phyloP scores from a whole-genome alignment of 2,797 vertebrate species.

The Orestias chungarensis region DNA sequence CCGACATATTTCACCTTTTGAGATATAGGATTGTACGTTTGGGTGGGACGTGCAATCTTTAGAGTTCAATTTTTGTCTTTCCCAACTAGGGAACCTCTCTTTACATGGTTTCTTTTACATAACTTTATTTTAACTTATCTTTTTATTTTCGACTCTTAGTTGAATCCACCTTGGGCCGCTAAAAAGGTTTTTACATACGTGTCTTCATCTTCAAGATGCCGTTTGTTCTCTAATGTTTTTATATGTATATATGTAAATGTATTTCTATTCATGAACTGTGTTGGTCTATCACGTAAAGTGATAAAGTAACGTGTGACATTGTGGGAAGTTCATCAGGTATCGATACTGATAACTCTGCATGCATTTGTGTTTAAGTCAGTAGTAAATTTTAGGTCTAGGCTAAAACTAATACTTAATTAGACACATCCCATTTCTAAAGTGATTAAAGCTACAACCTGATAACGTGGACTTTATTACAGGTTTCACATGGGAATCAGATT shows the following conservation, averaged over 20 bases:
- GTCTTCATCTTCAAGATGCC: background rate
- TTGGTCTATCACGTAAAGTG: too few relatives aligned
- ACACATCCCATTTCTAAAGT: background rate
- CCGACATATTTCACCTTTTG: background rate
- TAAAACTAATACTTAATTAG: background rate
- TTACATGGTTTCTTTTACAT: background rate
- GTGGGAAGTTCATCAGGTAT: too few relatives aligned
- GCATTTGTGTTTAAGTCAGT: background rate
- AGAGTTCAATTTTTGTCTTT: background rate
- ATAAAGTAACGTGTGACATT: too few relatives aligned
- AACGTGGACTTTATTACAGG: slow-evolving; percentile 4
- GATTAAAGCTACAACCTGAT: background rate
- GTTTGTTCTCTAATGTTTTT: background rate
- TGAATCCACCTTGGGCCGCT: too few relatives aligned
- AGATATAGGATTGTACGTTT: background rate
- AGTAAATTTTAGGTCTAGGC: background rate
- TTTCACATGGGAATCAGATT: slow-evolving; percentile 5
- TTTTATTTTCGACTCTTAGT: background rate
- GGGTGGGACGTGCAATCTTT: background rate
- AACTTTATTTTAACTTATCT: background rate
- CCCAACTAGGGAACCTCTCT: background rate
- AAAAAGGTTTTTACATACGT: too few relatives aligned
- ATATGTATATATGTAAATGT: too few relatives aligned
- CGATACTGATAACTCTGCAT: too few relatives aligned
- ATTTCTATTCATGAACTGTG: too few relatives aligned